Base-by-base conservation (phyloP, 2,888 invertebrate species). In the Tubulanus polymorphus region DNA sequence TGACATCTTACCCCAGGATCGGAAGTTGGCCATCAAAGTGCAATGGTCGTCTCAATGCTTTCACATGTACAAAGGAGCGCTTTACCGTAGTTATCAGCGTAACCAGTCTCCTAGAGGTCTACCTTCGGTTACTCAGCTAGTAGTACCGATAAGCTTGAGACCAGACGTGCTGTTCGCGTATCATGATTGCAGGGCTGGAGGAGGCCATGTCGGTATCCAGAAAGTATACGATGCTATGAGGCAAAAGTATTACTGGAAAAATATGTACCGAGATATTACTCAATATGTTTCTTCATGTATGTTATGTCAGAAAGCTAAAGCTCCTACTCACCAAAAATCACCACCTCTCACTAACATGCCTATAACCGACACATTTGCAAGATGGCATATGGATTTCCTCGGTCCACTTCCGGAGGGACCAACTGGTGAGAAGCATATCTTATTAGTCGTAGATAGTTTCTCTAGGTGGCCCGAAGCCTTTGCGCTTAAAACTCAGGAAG, bases 401-500 rank as follows among this genome's bases (percentile, higher is more conserved):
- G 41, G 41, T 15, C 41, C 41, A 8, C 6, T 41, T 15, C 41
- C 18, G 6, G 41, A 41, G 15, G 6, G 20, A 5, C 41, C 41
- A 8, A 3, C 5, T 8, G 41, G 41, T 8, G 18, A 20, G 20
- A 41, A 41, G 23, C 41, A 41, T 15, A 41, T 41, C 23, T 15
- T 41, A 23, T 23, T 41, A 20, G 41, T 41, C 3, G 41, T 41
- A 18, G 41, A 41, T 15, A 41, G 41, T 15, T 41, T 20, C 23
- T 41, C 41, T 3, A 41, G 23, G 15, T 41, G 55, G 48, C 27
- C 46, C 12, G 55, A 56, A 37, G 35, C 35, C 12, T 52, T 55
- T 28, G 47, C 55, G 5, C 10, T 52, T 45, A 57, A 51, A 35
- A 55, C 60, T 8, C 59, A 57, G 41, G 61, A 60, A 48, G 61